Conservation (phyloP, 2,113 vertebrate genomes). For the Rhegmatorhina hoffmannsi region DNA sequence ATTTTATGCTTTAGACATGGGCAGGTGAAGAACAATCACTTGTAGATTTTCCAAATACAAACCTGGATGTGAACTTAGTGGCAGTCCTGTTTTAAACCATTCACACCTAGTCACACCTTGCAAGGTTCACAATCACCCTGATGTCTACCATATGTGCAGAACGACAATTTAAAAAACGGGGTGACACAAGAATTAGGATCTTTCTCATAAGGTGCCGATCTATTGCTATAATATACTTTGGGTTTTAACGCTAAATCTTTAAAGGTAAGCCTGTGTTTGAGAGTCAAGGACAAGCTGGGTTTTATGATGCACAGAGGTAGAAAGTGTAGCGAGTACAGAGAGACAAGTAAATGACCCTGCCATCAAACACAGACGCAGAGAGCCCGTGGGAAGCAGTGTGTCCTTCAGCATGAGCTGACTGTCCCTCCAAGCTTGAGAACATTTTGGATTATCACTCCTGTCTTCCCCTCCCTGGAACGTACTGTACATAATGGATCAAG, state of each 20-base stretch:
- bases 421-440: neutral
- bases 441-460: neutral
- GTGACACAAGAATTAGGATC: conserved; percentile 32
- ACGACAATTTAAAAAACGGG: conserved; percentile 55
- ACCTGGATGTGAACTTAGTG: conserved; percentile 43
- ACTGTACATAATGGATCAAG: fast-evolving
- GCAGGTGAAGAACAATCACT: conserved; percentile 57
- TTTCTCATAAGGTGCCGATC: neutral
- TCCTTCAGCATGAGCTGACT: neutral
- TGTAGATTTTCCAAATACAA: conserved; percentile 61
- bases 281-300: neutral
- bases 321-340: neutral
- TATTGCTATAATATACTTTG: neutral
- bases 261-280: neutral
- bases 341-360: neutral
- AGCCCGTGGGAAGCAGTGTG: fast-evolving
- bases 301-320: neutral
- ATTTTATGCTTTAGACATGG: conserved; percentile 59
- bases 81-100: conserved; percentile 65
- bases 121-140: conserved; percentile 27
- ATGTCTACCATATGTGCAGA: conserved; percentile 74
- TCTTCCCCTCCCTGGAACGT: neutral
- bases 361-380: neutral
- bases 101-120: conserved; percentile 71
- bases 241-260: neutral